Percentiles rank a stretch among this genome's conserved stretches.
These are phyloP conservation scores for Synodontis membranacea DNA, from an alignment of 2,113 vertebrate species.

Conservation along the genomic window DNA sequence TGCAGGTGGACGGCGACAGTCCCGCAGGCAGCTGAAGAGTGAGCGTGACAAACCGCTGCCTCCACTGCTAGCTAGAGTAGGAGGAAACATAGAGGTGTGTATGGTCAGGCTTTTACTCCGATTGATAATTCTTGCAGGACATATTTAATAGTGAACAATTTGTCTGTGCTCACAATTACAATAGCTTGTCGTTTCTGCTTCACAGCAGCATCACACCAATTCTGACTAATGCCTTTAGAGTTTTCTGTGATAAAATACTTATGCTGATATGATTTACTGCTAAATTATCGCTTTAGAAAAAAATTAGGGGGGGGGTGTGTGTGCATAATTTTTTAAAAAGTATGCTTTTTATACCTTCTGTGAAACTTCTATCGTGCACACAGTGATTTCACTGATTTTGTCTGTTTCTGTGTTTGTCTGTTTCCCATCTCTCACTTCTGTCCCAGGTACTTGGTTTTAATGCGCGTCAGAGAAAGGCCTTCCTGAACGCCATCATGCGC, in stretches of 20 bases:
- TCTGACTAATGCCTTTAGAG: background rate
- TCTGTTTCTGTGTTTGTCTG: background rate
- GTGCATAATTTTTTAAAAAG: background rate
- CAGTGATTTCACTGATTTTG: background rate
- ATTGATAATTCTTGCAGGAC: background rate
- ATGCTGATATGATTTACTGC: background rate
- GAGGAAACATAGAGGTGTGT: conserved; percentile 93
- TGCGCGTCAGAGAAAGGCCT: conserved; percentile 93
- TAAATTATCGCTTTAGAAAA: background rate
- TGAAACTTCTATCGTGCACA: background rate
- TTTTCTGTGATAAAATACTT: background rate
- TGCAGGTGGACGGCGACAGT: conserved; percentile 89
- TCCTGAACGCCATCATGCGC: conserved; percentile 97
- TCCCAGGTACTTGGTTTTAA: conserved; percentile 94
- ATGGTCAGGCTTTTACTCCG: conserved; percentile 8
- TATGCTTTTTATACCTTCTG: background rate
- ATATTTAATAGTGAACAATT: background rate
- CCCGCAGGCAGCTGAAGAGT: conserved; percentile 89
- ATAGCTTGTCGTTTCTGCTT: background rate
- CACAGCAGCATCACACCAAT: background rate
- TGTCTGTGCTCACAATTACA: background rate
- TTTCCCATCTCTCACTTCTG: background rate
- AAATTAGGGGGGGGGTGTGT: too few species aligned
- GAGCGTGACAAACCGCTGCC: conserved; percentile 96
- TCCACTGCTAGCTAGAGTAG: conserved; percentile 90